phyloP scores from a whole-genome alignment of 2,113 vertebrate species.

The Miniopterus natalensis region DNA sequence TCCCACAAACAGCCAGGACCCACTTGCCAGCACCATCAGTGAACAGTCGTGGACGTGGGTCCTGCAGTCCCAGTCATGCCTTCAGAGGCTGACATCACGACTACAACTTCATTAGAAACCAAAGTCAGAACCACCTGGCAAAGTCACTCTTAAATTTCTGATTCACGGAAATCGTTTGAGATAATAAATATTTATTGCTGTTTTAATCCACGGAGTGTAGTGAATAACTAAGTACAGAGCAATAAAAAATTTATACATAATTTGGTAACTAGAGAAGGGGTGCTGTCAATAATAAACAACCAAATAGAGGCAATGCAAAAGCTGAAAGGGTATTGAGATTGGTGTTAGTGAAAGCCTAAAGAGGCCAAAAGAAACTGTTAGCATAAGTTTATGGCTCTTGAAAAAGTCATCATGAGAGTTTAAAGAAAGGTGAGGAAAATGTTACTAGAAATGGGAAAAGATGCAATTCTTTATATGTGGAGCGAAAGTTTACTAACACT shows the following conservation, averaged over 20 bases:
- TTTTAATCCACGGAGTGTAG: neutral
- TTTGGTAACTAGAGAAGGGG: neutral
- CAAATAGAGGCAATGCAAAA: neutral
- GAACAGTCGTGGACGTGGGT: neutral
- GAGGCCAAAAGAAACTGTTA: neutral
- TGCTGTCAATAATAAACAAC: neutral
- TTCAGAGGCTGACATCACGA: neutral
- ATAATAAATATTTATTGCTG: neutral
- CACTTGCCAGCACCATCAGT: neutral
- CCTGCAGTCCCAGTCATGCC: neutral
- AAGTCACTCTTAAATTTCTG: neutral
- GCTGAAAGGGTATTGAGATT: neutral
- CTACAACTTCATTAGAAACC: neutral
- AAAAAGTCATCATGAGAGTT: neutral
- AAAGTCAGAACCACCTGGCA: neutral
- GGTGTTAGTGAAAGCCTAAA: neutral
- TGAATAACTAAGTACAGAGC: neutral
- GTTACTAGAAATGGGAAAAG: neutral
- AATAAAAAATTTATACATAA: neutral
- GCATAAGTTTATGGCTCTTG: neutral
- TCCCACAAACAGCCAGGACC: neutral
- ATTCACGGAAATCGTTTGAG: neutral
- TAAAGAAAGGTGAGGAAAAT: neutral
- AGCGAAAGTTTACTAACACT: neutral
- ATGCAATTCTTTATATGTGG: neutral